These are phyloP conservation scores for Crotalus helleri DNA, from an alignment of 2,113 vertebrate species.

Conservation along the genomic window DNA sequence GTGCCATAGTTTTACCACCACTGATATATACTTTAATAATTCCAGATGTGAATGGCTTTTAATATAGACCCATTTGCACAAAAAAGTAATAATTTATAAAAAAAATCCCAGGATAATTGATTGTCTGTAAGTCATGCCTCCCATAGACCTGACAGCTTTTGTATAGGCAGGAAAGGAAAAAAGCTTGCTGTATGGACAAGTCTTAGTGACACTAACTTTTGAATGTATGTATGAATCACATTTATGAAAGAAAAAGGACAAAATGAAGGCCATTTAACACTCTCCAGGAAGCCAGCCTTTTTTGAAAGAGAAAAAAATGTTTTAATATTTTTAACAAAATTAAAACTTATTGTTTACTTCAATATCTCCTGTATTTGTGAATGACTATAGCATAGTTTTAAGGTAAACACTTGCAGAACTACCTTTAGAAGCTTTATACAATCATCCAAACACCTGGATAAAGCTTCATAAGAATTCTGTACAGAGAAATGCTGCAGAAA, in stretches of 20 bases:
- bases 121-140: slow-evolving; percentile 32
- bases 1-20: too few species aligned
- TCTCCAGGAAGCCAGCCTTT: not conserved
- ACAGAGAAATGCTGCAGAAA: not conserved
- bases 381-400: slow-evolving; percentile 9
- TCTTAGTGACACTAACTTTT: slow-evolving; percentile 12
- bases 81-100: slow-evolving; percentile 38
- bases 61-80: slow-evolving; percentile 40
- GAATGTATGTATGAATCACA: slow-evolving; percentile 9
- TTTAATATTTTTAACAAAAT: slow-evolving; percentile 27
- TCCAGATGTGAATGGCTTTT: slow-evolving; percentile 49
- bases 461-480: not conserved
- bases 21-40: slow-evolving; percentile 34
- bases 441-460: not conserved
- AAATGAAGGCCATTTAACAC: not conserved
- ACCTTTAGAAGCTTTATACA: slow-evolving; percentile 19
- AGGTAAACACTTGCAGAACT: slow-evolving; percentile 16
- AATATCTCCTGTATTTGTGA: slow-evolving; percentile 1
- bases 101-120: slow-evolving; percentile 22
- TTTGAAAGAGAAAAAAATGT: not conserved
- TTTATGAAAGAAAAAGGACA: slow-evolving; percentile 23
- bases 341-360: not conserved
- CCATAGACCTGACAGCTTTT: slow-evolving; percentile 35
- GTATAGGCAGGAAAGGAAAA: not conserved
- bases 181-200: not conserved